A percentile compares a stretch with the other conserved stretches of the same genome.
Conservation (phyloP, 2,888 invertebrate species). For the Bombylius major region DNA sequence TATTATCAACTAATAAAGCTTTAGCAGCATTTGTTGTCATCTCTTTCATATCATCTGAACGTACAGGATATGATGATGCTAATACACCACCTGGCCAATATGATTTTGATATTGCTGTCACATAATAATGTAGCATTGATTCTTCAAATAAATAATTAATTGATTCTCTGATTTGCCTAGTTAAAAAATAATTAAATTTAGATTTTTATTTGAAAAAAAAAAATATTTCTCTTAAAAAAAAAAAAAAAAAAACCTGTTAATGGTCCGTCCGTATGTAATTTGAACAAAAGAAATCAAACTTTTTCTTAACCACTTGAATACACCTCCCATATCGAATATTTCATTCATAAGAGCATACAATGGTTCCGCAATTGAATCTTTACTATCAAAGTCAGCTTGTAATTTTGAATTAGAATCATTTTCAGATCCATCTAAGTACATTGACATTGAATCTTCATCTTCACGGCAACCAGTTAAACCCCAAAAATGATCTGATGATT, state of each 20-base stretch:
- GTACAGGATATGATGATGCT: slow-evolving; percentile 37
- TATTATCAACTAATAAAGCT: slow-evolving; percentile 48
- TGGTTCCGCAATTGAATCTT: slow-evolving; percentile 83
- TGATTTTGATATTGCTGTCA: slow-evolving; percentile 66
- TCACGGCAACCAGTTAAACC: slow-evolving; percentile 48
- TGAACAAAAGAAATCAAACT: slow-evolving; percentile 85
- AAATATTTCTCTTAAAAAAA: neutral
- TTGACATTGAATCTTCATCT: slow-evolving; percentile 63
- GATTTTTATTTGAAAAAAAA: neutral
- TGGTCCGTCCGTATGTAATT: slow-evolving; percentile 82
- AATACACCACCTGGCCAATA: slow-evolving; percentile 84
- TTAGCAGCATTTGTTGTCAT: slow-evolving; percentile 56
- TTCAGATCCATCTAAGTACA: slow-evolving; percentile 57
- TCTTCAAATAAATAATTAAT: slow-evolving; percentile 80
- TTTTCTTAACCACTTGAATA: slow-evolving; percentile 75
- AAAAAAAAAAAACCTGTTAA: slow-evolving; percentile 51
- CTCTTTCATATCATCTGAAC: slow-evolving; percentile 51
- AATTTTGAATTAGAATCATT: slow-evolving; percentile 26
- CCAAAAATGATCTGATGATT: slow-evolving; percentile 29
- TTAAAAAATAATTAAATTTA: neutral
- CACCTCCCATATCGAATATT: slow-evolving; percentile 80
- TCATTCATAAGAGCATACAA: slow-evolving; percentile 78
- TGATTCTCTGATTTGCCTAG: slow-evolving; percentile 73
- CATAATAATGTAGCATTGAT: slow-evolving; percentile 81
- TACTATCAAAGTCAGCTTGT: slow-evolving; percentile 45